Percentiles rank a stretch among this genome's conserved stretches.
Evolutionary conservation across 2,797 vertebrate species (phyloP).

Genomic region (Botia kubotai): DNA sequence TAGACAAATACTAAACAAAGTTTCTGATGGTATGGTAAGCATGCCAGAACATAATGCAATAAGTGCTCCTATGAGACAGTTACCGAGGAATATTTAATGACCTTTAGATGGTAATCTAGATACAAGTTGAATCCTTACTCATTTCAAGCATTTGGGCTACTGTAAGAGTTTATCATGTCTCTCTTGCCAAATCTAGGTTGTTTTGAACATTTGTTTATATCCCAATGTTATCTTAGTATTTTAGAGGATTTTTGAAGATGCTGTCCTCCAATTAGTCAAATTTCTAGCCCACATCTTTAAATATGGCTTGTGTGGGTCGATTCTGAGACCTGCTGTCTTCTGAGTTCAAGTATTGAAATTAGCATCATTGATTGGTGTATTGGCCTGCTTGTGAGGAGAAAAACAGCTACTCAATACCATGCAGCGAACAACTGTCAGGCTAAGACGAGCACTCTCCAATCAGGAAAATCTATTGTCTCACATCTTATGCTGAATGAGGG

Average conservation of each 20-base stretch:
- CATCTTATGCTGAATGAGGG: constrained; percentile 75
- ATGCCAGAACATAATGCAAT: background rate
- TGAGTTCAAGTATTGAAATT: constrained; percentile 71
- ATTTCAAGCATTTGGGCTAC: background rate
- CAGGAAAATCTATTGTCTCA: constrained; percentile 77
- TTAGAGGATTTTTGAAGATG: background rate
- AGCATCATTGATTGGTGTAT: constrained; percentile 77
- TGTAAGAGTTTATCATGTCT: too few species aligned
- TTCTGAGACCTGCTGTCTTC: constrained; percentile 41
- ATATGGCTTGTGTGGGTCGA: constrained; percentile 33
- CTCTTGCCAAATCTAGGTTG: background rate
- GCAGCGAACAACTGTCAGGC: constrained; percentile 70
- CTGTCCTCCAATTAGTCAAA: background rate
- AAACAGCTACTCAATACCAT: constrained; percentile 70
- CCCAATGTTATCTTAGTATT: background rate
- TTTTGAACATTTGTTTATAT: background rate
- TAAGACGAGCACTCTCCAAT: constrained; percentile 75
- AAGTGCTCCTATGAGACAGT: background rate
- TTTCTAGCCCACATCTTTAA: background rate
- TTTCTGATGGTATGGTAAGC: background rate
- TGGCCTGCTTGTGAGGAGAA: constrained; percentile 68
- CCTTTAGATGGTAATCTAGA: background rate
- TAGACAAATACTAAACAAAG: background rate
- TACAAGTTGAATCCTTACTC: background rate
- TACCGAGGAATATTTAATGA: background rate